Evolutionary conservation across 2,797 vertebrate genomes (phyloP), one percentile per base, ranked within the genome.

Genomic region (Parauchenoglanis ngamensis): DNA sequence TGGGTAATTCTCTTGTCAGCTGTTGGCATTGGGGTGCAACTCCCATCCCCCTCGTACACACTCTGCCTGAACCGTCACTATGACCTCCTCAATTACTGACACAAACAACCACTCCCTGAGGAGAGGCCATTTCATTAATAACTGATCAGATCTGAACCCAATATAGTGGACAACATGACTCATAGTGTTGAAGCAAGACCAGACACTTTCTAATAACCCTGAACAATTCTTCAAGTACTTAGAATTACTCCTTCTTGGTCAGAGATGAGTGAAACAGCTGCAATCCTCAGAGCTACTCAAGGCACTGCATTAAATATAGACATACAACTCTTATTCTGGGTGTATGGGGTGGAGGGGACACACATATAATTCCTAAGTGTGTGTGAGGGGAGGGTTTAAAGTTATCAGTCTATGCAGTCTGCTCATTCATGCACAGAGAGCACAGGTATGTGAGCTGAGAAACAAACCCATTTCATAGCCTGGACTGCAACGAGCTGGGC

Each of bases 1-100:
- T 89, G 93, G 86, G 92, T 93, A 89, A 92, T 89, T 91, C 91
- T 93, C 89, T 87, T 91, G 90, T 95, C 95, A 95, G 95, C 95
- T 96, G 95, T 96, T 96, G 92, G 93, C 91, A 93, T 86, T 90
- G 92, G 89, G 92, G 94, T 89, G 94, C 94, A 86, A 88, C 65
- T 73, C 88, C 83, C 88, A 85, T 87, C 88, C 90, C 90, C 89
- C 78, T 81, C 90, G 87, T 77, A 81, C 86, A 84, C 63, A 82
- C 23, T 49, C 52, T 80, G 25, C 61, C 35, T 78, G 67, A 57
- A 83, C 65, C 44, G 65, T 72, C 21, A 25, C 28, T 81, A 15
- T 54, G 78, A 59, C 49, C 68, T 35, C 46, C 52, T 83, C 25
- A 15, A 25, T 44, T 54, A 86, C n/a, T 68, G 56, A 79, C 40